Conservation (phyloP, 2,888 invertebrate genomes). For the Lasioglossum lativentre region DNA sequence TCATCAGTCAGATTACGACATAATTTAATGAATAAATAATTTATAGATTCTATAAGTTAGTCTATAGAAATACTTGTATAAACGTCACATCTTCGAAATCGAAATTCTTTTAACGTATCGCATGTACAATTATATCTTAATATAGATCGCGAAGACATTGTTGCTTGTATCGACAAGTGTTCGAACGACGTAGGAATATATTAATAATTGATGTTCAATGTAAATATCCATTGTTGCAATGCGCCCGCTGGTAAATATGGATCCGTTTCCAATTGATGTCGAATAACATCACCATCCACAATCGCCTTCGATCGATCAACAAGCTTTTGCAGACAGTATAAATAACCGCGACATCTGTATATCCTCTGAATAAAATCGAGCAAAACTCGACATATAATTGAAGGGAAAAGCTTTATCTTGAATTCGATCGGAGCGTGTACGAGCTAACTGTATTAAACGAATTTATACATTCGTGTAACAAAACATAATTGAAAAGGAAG, state of each 20-base stretch:
- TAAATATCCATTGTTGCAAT: constrained; percentile 1
- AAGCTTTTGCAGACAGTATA: background rate
- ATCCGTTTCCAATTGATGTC: background rate
- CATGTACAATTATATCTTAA: background rate
- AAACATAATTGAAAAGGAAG: background rate
- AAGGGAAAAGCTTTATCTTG: too few species aligned
- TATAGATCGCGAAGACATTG: background rate
- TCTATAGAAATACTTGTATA: too few species aligned
- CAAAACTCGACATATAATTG: too few species aligned
- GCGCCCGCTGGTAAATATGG: background rate
- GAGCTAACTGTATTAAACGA: background rate
- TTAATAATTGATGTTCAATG: background rate
- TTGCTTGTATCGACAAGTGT: background rate
- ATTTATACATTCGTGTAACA: background rate
- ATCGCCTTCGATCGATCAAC: background rate
- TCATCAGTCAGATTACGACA: too few species aligned
- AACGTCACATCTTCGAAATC: too few species aligned
- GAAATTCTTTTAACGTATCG: background rate
- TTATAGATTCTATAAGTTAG: too few species aligned
- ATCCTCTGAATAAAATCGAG: too few species aligned
- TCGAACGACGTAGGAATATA: too few species aligned
- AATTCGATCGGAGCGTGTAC: background rate
- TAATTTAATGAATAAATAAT: too few species aligned
- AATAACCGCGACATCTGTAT: background rate
- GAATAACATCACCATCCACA: background rate